Percentiles rank a stretch among this genome's conserved stretches.
These are phyloP conservation scores for Boleophthalmus pectinirostris DNA, from an alignment of 2,113 vertebrate species.

Conservation along the genomic window DNA sequence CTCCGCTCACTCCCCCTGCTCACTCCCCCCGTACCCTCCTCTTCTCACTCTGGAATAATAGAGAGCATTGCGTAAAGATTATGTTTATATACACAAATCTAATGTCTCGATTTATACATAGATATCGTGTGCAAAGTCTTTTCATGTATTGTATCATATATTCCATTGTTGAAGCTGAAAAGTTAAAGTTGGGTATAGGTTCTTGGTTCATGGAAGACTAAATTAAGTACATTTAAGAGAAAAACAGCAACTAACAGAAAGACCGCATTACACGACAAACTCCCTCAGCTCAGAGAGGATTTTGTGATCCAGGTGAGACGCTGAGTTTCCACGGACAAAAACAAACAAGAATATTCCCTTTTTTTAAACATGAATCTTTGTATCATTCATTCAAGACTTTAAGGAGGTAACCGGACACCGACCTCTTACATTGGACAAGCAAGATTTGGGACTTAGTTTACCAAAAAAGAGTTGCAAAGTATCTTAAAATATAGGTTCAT, in stretches of 20 bases:
- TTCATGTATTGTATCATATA: slow-evolving; percentile 70
- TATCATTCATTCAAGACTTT: slow-evolving; percentile 48
- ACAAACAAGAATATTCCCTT: slow-evolving; percentile 61
- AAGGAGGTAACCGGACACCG: slow-evolving; percentile 45
- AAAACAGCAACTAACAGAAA: slow-evolving; percentile 68
- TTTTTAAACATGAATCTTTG: slow-evolving; percentile 42
- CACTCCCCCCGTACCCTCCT: slow-evolving; percentile 6
- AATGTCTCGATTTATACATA: slow-evolving; percentile 68
- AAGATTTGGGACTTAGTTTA: slow-evolving; percentile 52
- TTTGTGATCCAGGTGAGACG: slow-evolving; percentile 39
- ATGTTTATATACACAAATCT: slow-evolving; percentile 73
- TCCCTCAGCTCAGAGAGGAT: slow-evolving; percentile 28
- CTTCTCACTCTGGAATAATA: slow-evolving; percentile 65
- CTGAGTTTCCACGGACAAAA: slow-evolving; percentile 58
- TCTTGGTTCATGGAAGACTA: slow-evolving; percentile 83
- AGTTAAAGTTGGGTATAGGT: slow-evolving; percentile 74
- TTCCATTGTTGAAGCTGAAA: slow-evolving; percentile 71
- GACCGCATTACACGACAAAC: slow-evolving; percentile 61
- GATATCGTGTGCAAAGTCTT: slow-evolving; percentile 75
- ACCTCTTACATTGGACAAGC: slow-evolving; percentile 58
- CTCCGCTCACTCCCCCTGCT: slow-evolving; percentile 35
- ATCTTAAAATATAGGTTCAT: slow-evolving; percentile 73
- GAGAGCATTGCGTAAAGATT: slow-evolving; percentile 65
- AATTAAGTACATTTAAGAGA: slow-evolving; percentile 71
- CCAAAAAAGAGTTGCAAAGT: slow-evolving; percentile 69